A percentile compares a stretch with the other conserved stretches of the same genome.
phyloP scores from a whole-genome alignment of 2,797 vertebrate genomes.

The Sparidentex hasta region DNA sequence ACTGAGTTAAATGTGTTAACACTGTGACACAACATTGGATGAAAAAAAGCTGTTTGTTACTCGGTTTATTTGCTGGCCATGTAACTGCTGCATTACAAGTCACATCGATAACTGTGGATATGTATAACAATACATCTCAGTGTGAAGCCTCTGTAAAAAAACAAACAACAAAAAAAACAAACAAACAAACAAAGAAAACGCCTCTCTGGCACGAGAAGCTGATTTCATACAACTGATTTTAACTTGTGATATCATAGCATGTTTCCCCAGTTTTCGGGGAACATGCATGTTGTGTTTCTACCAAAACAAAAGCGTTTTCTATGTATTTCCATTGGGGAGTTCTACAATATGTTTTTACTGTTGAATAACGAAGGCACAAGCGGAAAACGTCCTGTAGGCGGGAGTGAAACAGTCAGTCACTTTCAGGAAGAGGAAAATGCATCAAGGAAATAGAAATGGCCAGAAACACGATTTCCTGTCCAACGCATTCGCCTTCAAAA shows the following conservation, averaged over 20 bases:
- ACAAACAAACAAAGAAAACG: no score
- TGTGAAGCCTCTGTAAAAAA: neutral
- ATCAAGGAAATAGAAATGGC: neutral
- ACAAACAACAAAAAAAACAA: no score
- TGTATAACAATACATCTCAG: neutral
- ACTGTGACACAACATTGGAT: neutral
- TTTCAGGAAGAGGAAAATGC: slow-evolving; percentile 21
- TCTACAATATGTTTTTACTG: slow-evolving; percentile 5
- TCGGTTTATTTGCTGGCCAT: neutral
- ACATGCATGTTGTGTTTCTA: neutral
- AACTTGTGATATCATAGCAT: neutral
- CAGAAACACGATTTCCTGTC: slow-evolving; percentile 11
- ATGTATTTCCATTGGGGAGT: neutral
- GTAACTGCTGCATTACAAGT: neutral
- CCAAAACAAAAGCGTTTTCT: neutral
- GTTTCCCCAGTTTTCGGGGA: neutral
- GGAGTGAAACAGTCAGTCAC: neutral
- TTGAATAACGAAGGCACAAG: slow-evolving; percentile 20
- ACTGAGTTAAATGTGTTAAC: neutral
- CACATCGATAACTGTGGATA: no score
- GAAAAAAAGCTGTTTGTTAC: neutral
- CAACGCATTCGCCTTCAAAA: slow-evolving; percentile 31
- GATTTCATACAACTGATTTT: neutral
- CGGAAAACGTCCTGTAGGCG: neutral
- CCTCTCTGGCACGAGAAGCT: no score